A percentile compares a stretch with the other conserved stretches of the same genome.
phyloP scores from a whole-genome alignment of 2,113 vertebrate species.

The Thunnus thynnus region DNA sequence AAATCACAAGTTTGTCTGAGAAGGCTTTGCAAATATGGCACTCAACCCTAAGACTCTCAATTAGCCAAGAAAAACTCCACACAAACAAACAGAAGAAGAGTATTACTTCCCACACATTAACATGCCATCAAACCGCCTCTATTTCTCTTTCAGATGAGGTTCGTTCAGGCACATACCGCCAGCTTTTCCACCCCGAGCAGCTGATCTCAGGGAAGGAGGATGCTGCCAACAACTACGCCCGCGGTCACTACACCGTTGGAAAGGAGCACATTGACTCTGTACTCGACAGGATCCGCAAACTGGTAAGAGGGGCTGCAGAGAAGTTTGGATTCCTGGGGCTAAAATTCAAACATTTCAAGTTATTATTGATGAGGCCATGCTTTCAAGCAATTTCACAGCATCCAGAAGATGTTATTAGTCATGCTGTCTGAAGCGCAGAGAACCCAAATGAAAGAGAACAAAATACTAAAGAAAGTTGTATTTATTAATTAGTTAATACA shows the following conservation, averaged over 20 bases:
- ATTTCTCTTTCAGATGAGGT: conserved; percentile 71
- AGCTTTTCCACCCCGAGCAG: conserved; percentile 81
- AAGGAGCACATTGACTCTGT: conserved; percentile 80
- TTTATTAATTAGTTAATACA: background rate
- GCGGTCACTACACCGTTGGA: conserved; percentile 79
- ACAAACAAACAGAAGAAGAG: too few relatives aligned
- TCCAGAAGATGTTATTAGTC: background rate
- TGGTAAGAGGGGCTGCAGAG: conserved; percentile 57
- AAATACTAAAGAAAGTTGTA: too few relatives aligned
- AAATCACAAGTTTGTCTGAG: too few relatives aligned
- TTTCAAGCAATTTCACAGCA: background rate
- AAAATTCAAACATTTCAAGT: too few relatives aligned
- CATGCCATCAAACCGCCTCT: background rate
- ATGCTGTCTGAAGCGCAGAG: background rate
- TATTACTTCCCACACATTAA: background rate
- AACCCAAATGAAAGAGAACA: too few relatives aligned
- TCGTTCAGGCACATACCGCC: conserved; percentile 71
- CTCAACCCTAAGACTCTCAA: too few relatives aligned
- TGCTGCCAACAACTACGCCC: conserved; percentile 81
- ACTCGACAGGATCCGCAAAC: conserved; percentile 76
- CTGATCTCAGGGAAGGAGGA: conserved; percentile 81
- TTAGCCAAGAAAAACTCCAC: too few relatives aligned
- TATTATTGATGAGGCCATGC: background rate
- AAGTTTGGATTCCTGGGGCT: background rate
- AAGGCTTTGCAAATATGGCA: too few relatives aligned